Evolutionary conservation across 2,797 vertebrate species (phyloP).

Genomic region (Enteromius paludinosus): DNA sequence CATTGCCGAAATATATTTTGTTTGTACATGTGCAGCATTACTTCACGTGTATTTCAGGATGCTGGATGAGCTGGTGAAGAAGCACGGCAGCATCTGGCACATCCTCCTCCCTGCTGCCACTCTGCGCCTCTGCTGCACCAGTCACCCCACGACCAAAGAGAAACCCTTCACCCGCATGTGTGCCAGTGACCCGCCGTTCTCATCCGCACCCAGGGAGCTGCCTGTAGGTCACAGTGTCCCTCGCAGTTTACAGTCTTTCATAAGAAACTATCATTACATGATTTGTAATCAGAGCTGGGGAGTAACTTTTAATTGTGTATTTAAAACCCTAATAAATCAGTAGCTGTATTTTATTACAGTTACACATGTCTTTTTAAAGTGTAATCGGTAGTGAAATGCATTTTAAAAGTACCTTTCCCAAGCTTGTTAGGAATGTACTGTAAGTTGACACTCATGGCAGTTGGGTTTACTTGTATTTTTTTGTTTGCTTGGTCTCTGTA

Average conservation of each 20-base stretch:
- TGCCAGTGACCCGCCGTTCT: conserved; percentile 4
- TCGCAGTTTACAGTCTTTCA: neutral
- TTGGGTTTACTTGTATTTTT: neutral
- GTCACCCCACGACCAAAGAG: conserved; percentile 42
- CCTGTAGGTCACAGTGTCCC: conserved; percentile 38
- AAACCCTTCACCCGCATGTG: conserved; percentile 54
- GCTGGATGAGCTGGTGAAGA: conserved; percentile 46
- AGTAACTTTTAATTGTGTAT: neutral
- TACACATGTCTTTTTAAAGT: no score
- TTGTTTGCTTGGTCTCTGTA: neutral
- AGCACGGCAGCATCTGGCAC: conserved; percentile 37
- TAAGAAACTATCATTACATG: neutral
- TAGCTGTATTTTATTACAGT: no score
- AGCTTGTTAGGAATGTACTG: neutral
- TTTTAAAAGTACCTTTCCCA: neutral
- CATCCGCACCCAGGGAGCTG: conserved; percentile 37
- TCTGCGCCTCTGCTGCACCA: conserved; percentile 49
- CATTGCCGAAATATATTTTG: neutral
- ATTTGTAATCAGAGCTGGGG: neutral
- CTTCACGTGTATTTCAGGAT: conserved; percentile 15
- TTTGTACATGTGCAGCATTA: neutral
- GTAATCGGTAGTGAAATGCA: no score
- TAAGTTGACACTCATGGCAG: neutral
- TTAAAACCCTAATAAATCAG: no score
- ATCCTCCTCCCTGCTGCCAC: conserved; percentile 39